Conservation (phyloP, 2,797 vertebrate genomes). For the Cyprinodon diabolis region DNA sequence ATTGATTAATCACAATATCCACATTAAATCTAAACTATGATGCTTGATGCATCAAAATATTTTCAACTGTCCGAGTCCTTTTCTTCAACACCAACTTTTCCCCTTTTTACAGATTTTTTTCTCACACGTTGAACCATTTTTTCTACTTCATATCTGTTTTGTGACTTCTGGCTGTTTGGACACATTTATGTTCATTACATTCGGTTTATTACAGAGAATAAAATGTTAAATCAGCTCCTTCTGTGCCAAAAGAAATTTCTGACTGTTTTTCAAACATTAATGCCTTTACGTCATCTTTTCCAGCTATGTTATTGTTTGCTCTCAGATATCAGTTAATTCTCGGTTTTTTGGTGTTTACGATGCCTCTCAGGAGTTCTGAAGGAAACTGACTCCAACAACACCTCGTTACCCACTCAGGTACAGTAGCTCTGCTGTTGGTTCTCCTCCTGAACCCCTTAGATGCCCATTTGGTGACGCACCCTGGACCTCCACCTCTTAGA, state of each 20-base stretch:
- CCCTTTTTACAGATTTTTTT: background rate
- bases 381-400: constrained; percentile 79
- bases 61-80: background rate
- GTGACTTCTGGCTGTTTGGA: constrained; percentile 71
- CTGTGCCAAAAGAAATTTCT: constrained; percentile 61
- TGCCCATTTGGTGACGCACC: constrained; percentile 64
- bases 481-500: constrained; percentile 40
- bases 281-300: constrained; percentile 55
- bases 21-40: background rate
- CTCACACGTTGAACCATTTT: background rate
- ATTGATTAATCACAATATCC: background rate
- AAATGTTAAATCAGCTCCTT: constrained; percentile 55
- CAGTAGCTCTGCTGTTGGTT: constrained; percentile 59
- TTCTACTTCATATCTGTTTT: constrained; percentile 41
- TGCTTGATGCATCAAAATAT: background rate
- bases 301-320: constrained; percentile 66
- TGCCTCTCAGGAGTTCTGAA: constrained; percentile 70
- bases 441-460: constrained; percentile 65
- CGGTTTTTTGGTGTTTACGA: constrained; percentile 66
- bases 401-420: constrained; percentile 73
- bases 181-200: constrained; percentile 53
- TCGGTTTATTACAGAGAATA: constrained; percentile 56
- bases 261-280: constrained; percentile 54
- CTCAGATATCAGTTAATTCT: constrained; percentile 46
- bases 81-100: background rate